Percentiles rank a stretch among this genome's conserved stretches.
Evolutionary conservation across 2,888 invertebrate species (phyloP).

Genomic region (Lordiphosa fenestrarum): DNA sequence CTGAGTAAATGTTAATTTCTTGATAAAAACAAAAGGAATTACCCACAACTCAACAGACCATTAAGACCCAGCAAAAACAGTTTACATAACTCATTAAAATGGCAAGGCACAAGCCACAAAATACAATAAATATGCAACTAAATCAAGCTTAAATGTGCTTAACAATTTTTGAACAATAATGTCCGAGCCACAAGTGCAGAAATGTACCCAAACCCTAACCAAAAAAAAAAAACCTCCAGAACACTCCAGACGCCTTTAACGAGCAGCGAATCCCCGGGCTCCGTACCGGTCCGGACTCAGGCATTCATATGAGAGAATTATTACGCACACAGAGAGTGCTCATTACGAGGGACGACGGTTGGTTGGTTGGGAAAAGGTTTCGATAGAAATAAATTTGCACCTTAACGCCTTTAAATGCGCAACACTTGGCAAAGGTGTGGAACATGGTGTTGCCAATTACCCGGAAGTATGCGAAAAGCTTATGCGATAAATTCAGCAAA

Average conservation of each 20-base stretch:
- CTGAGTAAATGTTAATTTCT: too few species aligned
- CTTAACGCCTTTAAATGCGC: conserved; percentile 76
- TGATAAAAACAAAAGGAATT: too few species aligned
- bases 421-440: conserved; percentile 36
- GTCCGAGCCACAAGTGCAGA: conserved; percentile 67
- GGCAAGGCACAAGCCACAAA: conserved; percentile 21
- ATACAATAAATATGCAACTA: conserved; percentile 73
- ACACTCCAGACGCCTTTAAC: conserved; percentile 59
- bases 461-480: conserved; percentile 76
- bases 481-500: conserved; percentile 75
- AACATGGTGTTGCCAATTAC: conserved; percentile 75
- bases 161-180: conserved; percentile 74
- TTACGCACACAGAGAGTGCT: conserved; percentile 74
- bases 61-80: conserved; percentile 18
- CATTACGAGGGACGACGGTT: conserved; percentile 56
- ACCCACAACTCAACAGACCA: neutral
- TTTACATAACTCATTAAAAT: conserved; percentile 71
- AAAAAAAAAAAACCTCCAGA: conserved; percentile 14
- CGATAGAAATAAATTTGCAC: conserved; percentile 76
- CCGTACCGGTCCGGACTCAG: conserved; percentile 12
- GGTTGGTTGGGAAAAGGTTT: conserved; percentile 59
- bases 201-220: conserved; percentile 23
- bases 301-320: conserved; percentile 70
- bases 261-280: conserved; percentile 19
- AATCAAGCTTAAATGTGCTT: conserved; percentile 76